phyloP scores from a whole-genome alignment of 1,140 invertebrate genomes.

The Geopemphigus sp. region DNA sequence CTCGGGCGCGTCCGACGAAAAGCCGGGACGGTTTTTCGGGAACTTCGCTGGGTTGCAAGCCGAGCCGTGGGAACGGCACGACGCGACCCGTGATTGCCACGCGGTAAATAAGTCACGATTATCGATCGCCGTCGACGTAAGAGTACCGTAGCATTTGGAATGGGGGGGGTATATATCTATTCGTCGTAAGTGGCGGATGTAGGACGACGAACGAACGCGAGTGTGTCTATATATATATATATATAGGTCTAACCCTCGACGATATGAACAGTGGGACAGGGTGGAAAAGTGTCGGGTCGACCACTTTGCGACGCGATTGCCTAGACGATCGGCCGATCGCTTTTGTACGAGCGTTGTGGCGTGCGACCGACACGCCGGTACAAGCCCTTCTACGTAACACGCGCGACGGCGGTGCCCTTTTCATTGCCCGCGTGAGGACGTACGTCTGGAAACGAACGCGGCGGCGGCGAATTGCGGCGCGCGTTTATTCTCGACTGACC shows the following conservation, averaged over 20 bases:
- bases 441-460: no score
- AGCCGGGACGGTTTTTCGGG: neutral
- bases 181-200: neutral
- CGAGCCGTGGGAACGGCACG: constrained; percentile 31
- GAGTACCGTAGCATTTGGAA: neutral
- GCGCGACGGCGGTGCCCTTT: no score
- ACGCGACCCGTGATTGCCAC: constrained; percentile 15
- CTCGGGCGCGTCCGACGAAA: neutral
- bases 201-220: neutral
- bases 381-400: no score
- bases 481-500: no score
- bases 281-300: neutral
- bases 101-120: constrained; percentile 28
- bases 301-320: neutral
- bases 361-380: no score
- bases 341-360: no score
- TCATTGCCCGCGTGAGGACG: no score
- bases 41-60: no score
- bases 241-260: neutral
- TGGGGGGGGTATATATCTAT: neutral
- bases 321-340: no score
- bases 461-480: no score
- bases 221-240: neutral
- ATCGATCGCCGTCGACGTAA: neutral
- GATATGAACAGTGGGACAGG: neutral